Conservation (phyloP, 2,888 invertebrate species). For the Drosophila colorata region DNA sequence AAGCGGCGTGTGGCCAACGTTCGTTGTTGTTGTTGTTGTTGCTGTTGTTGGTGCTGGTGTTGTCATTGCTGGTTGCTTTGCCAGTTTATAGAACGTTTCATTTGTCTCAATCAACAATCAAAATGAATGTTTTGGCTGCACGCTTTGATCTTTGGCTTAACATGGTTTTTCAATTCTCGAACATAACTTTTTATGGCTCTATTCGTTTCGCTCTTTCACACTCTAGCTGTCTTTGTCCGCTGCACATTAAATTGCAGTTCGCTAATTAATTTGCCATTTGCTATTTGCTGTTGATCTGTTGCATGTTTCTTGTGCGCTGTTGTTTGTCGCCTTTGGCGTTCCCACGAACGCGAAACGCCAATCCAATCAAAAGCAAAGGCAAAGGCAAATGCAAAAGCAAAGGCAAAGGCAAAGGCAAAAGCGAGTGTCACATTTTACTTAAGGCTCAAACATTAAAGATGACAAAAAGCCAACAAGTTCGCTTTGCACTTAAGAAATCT, state of each 20-base stretch:
- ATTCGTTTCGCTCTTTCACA: constrained; percentile 49
- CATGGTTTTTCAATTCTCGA: constrained; percentile 78
- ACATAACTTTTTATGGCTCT: constrained; percentile 72
- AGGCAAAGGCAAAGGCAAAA: constrained; percentile 28
- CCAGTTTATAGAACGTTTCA: constrained; percentile 75
- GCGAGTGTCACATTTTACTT: constrained; percentile 80
- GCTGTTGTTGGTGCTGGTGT: constrained; percentile 22
- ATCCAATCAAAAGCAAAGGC: constrained; percentile 47
- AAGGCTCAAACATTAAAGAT: constrained; percentile 78
- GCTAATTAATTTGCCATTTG: constrained; percentile 59
- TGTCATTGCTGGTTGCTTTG: constrained; percentile 33
- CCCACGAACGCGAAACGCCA: constrained; percentile 63
- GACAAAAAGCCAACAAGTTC: constrained; percentile 83
- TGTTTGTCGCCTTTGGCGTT: constrained; percentile 29
- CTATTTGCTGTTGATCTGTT: background rate
- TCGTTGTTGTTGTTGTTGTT: constrained; percentile 38
- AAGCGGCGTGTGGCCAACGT: constrained; percentile 68
- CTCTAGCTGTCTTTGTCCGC: constrained; percentile 9
- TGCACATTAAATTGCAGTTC: constrained; percentile 38
- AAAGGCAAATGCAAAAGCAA: constrained; percentile 71
- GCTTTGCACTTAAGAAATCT: constrained; percentile 78
- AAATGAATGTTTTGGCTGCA: constrained; percentile 52
- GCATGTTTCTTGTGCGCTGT: background rate
- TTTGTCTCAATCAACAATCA: constrained; percentile 77
- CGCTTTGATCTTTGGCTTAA: constrained; percentile 62